Base-by-base conservation (phyloP, 2,113 vertebrate species). In the Junco hyemalis region DNA sequence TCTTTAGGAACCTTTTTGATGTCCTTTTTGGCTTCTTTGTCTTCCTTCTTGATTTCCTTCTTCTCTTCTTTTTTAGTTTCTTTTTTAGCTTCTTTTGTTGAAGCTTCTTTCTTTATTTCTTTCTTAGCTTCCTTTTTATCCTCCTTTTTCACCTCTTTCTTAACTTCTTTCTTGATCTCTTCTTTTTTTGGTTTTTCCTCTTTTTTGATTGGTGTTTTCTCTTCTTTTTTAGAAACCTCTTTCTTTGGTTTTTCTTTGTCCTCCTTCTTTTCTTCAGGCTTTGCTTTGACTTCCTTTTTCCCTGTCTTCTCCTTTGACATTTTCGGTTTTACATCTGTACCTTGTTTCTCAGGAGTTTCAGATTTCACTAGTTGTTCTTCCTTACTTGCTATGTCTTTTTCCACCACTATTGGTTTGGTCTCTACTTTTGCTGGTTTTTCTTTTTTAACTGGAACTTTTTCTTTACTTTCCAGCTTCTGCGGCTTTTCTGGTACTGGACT, bases 381-480 rank as follows among this genome's bases (percentile, higher is more conserved):
- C 82, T 98, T 99, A 95, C 69, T 94, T 78, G 97, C 93, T 24
- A 60, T 36, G 22, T 99, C 98, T 96, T 98, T 99, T 94, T 99
- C 99, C 1, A 69, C 70, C 59, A 86, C 92, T 19, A 36, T 7
- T 56, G 96, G 83, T 88, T 99, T 99, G 48, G 94, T 35, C 72
- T 98, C 98, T 47, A 73, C 56, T 97, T 98, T 98, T 38, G 87
- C 26, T 15, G 94, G 90, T 90, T 98, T 98, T 63, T 99, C 98
- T 82, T 98, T 99, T 97, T 98, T 99, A 83, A 98, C 87, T 6
- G 72, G 84, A 38, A 95, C 81, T 92, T 99, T 99, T 95, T 99
- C 99, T 97, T 99, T 99, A 95, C 98, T 99, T 96, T 99, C 99
- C 42, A 93, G 14, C 80, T 99, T 99, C 79, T 97, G 98, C n/a